phyloP scores from a whole-genome alignment of 23 tunicate genomes.

The Clavelina lepadiformis region DNA sequence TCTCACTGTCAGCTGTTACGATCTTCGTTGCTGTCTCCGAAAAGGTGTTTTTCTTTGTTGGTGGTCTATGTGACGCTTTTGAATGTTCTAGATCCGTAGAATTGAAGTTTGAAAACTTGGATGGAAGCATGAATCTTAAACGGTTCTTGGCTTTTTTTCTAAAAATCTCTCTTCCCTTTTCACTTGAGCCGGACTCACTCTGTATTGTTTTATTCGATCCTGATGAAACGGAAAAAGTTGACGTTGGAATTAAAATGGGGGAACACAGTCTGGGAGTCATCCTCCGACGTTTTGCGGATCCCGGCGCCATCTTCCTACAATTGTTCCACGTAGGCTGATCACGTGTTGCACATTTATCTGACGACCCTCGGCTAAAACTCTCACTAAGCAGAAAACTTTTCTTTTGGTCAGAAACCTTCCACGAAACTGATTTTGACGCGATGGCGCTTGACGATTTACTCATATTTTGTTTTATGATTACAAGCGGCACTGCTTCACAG shows the following conservation, averaged over 20 bases:
- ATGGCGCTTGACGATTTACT: too few relatives aligned
- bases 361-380: too few relatives aligned
- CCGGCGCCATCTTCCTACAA: slow-evolving; percentile 22
- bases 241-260: too few relatives aligned
- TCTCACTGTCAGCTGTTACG: background rate
- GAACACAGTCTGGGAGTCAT: too few relatives aligned
- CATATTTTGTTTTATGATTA: too few relatives aligned
- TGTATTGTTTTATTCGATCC: too few relatives aligned
- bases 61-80: background rate
- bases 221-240: too few relatives aligned
- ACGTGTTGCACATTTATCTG: background rate
- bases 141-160: slow-evolving; percentile 31
- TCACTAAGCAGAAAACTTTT: too few relatives aligned
- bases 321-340: slow-evolving; percentile 88
- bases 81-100: slow-evolving; percentile 9
- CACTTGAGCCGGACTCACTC: too few relatives aligned
- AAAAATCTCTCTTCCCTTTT: slow-evolving; percentile 52
- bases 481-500: too few relatives aligned
- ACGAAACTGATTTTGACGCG: slow-evolving; percentile 27
- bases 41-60: background rate
- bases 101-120: slow-evolving; percentile 41
- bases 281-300: background rate
- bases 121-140: slow-evolving; percentile 9
- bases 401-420: slow-evolving; percentile 5
- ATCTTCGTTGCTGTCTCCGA: slow-evolving; percentile 10